These are phyloP conservation scores for Pagrus major DNA, from an alignment of 2,113 vertebrate genomes.

Conservation along the genomic window DNA sequence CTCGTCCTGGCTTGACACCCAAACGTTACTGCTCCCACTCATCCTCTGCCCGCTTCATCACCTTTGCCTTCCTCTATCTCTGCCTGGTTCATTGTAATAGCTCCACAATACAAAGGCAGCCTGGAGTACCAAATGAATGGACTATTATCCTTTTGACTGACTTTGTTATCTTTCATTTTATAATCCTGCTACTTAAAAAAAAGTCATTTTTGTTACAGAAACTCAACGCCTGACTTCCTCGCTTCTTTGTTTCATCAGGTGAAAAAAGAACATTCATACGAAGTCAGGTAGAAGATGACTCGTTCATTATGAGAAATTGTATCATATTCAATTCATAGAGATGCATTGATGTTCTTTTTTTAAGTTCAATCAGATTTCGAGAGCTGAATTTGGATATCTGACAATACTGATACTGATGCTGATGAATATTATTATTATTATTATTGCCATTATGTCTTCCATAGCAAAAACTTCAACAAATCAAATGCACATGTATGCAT, in stretches of 20 bases:
- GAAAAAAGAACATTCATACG: not conserved
- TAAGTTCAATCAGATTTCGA: too few relatives aligned
- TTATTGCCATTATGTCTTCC: too few relatives aligned
- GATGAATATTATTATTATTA: too few relatives aligned
- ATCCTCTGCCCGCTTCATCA: not conserved
- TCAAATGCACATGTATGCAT: too few relatives aligned
- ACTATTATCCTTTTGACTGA: not conserved
- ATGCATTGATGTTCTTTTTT: too few relatives aligned
- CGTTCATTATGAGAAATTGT: not conserved
- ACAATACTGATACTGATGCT: too few relatives aligned
- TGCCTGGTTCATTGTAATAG: not conserved
- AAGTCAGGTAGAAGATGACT: not conserved
- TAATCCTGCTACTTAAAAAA: not conserved
- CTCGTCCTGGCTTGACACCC: conserved; percentile 43
- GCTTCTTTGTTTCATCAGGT: not conserved
- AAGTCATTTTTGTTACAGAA: not conserved
- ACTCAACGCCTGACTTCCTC: not conserved
- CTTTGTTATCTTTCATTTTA: not conserved
- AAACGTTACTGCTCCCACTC: not conserved
- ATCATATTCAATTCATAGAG: not conserved
- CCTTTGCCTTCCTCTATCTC: not conserved
- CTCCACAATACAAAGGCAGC: not conserved
- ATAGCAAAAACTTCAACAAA: too few relatives aligned
- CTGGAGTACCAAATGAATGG: not conserved
- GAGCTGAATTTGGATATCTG: too few relatives aligned